These are phyloP conservation scores for Cirrhinus molitorella DNA, from an alignment of 2,797 vertebrate genomes.

Conservation along the genomic window DNA sequence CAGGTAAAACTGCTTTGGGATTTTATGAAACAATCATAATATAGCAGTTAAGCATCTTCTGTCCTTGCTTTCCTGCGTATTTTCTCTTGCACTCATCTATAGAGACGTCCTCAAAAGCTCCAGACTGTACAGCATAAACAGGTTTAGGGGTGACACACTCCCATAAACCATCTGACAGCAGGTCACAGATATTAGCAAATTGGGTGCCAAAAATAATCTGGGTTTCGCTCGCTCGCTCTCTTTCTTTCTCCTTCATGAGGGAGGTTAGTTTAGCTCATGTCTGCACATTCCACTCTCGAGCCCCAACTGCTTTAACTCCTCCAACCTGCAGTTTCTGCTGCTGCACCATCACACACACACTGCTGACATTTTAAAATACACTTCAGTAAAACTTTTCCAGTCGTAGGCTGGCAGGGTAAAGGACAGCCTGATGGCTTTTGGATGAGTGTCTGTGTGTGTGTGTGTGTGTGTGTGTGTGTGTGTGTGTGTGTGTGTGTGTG, in stretches of 20 bases:
- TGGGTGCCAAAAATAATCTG: slow-evolving; percentile 12
- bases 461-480: slow-evolving; percentile 38
- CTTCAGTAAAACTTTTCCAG: slow-evolving; percentile 63
- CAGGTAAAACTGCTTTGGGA: not conserved
- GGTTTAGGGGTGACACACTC: not conserved
- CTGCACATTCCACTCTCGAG: slow-evolving; percentile 73
- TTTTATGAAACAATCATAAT: not conserved
- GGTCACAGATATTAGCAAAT: slow-evolving; percentile 22
- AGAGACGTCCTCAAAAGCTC: not conserved
- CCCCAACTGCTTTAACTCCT: slow-evolving; percentile 67
- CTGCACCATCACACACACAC: slow-evolving; percentile 42
- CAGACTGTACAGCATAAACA: slow-evolving; percentile 1
- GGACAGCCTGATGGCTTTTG: not conserved
- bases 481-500: slow-evolving; percentile 52
- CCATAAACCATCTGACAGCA: not conserved
- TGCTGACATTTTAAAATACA: slow-evolving; percentile 48
- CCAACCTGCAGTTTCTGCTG: slow-evolving; percentile 46
- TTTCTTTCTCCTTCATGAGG: not conserved
- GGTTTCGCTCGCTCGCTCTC: not conserved
- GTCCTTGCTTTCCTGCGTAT: not conserved
- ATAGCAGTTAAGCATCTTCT: not conserved
- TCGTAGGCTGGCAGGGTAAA: not conserved
- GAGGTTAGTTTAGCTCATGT: slow-evolving; percentile 46
- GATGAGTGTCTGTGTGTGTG: slow-evolving; percentile 48
- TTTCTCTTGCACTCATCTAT: not conserved